Evolutionary conservation across 2,113 vertebrate species (phyloP), one percentile per base, ranked within the genome.

Genomic region (Halichoerus grypus): DNA sequence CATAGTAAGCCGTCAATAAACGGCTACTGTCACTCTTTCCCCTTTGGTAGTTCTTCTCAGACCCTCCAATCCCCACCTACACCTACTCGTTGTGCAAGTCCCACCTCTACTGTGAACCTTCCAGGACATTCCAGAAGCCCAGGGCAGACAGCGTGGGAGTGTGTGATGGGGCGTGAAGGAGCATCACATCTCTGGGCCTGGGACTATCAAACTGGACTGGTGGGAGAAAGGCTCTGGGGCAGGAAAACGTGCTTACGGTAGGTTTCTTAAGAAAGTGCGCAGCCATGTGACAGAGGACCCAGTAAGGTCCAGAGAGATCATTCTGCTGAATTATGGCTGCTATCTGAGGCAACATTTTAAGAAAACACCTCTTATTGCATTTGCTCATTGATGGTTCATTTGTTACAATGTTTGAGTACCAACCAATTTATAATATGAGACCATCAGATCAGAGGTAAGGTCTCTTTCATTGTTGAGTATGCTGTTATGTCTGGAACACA

Each of bases 101-200:
- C 92, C 69, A 26, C 42, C n/a, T 88, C 46, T 63, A 84, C 57
- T 15, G 13, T 39, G 36, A 61, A 80, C 24, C 49, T 80, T 76
- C 93, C 7, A 21, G 87, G 21, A 51, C 55, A 88, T 69, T 93
- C 92, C 77, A 65, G 77, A 93, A 94, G 36, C 49, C 83, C 63
- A 93, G 24, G 42, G 42, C 63, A 79, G 15, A 61, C 10, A 18
- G 49, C 4, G 0, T 21, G 51, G 69, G 69, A n/a, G 24, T 36
- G 4, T 8, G 33, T 39, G 22, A 93, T 7, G 15, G 33, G 16
- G 4, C 15, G 0, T 46, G 80, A 76, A 80, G 69, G 15, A 31
- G 3, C 61, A 85, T 24, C 1, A 7, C 46, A 55, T 18, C 61
- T 55, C 15, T 3, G 18, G 39, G 15, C 1, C 61, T 33, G 7